Conservation (phyloP, 2,797 vertebrate species). For the Takifugu rubripes region DNA sequence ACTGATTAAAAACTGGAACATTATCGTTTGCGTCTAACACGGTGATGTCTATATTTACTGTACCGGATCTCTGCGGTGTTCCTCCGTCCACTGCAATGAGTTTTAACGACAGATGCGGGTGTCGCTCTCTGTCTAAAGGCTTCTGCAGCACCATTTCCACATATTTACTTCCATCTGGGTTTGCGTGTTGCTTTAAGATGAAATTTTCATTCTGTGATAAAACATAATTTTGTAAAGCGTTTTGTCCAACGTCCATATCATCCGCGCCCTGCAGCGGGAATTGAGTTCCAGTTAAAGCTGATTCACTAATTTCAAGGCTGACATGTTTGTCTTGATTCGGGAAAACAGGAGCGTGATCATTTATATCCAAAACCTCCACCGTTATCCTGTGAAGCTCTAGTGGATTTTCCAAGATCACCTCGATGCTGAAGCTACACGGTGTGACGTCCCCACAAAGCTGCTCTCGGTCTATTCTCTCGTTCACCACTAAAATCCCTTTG, state of each 20-base stretch:
- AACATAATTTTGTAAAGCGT: slow-evolving; percentile 47
- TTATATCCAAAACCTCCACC: slow-evolving; percentile 56
- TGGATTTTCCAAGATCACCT: slow-evolving; percentile 55
- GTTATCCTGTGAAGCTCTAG: slow-evolving; percentile 45
- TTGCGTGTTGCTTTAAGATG: slow-evolving; percentile 38
- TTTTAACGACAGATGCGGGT: slow-evolving; percentile 19
- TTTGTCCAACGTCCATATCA: slow-evolving; percentile 52
- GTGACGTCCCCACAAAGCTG: slow-evolving; percentile 43
- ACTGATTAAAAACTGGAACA: slow-evolving; percentile 58
- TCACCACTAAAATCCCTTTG: slow-evolving; percentile 60
- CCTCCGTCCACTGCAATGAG: slow-evolving; percentile 63
- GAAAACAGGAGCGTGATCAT: slow-evolving; percentile 53
- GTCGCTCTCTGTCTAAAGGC: slow-evolving; percentile 49
- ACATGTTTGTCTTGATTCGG: slow-evolving; percentile 24
- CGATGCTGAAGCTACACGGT: slow-evolving; percentile 54
- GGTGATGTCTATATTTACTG: slow-evolving; percentile 54
- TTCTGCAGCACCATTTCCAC: slow-evolving; percentile 49
- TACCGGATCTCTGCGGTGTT: slow-evolving; percentile 55
- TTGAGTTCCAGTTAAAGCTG: background rate
- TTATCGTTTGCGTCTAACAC: slow-evolving; percentile 72
- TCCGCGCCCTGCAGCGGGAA: slow-evolving; percentile 49
- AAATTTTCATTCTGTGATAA: slow-evolving; percentile 47
- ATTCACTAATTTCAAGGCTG: slow-evolving; percentile 41
- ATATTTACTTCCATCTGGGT: slow-evolving; percentile 46
- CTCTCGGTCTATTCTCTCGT: slow-evolving; percentile 57